Evolutionary conservation across 2,113 vertebrate species (phyloP), one percentile per base, ranked within the genome.

Genomic region (Holacanthus passer): DNA sequence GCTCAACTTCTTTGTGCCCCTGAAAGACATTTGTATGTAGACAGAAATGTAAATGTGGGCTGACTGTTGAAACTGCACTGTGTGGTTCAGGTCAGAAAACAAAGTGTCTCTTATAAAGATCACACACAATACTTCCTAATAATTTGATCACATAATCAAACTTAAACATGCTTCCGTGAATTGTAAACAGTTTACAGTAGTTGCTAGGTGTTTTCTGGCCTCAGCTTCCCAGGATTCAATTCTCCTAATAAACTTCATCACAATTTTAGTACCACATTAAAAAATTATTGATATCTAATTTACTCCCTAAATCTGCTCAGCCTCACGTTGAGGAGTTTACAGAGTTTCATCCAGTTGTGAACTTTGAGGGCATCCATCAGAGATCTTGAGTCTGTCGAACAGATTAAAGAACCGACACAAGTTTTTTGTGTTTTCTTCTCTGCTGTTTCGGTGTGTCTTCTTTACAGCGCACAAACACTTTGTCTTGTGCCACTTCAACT

Each of bases 391-490:
- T 79, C 45, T 63, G 53, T 20, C 56, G 19, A 76, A 43, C 16
- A 52, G 29, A 43, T 27, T 1, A 20, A 48, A 4, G 27, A n/a
- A 32, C 68, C 24, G 17, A 63, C 35, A 48, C 27, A 11, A 16
- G 52, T 77, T 73, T n/a, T 6, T 41, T 86, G 80, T 62, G 66
- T 19, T 56, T 82, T 62, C 87, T 94, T 82, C 27, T 69, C 24
- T 68, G 92, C 68, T 60, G 87, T 82, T 69, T 92, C 27, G 87
- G 7, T 27, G 53, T 45, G 0, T 88, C 90, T 31, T 90, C 76
- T 73, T 96, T 85, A 74, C 97, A 99, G 73, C 94, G 96, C 75
- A 99, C 96, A 79, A 98, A 98, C 20, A 90, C 94, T 91, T 96
- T 96, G 85, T 96, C 96, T 73, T 97, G 93, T 2, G 90, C 92